These are phyloP conservation scores for Emydocephalus ijimae DNA, from an alignment of 2,113 vertebrate species.

Conservation along the genomic window DNA sequence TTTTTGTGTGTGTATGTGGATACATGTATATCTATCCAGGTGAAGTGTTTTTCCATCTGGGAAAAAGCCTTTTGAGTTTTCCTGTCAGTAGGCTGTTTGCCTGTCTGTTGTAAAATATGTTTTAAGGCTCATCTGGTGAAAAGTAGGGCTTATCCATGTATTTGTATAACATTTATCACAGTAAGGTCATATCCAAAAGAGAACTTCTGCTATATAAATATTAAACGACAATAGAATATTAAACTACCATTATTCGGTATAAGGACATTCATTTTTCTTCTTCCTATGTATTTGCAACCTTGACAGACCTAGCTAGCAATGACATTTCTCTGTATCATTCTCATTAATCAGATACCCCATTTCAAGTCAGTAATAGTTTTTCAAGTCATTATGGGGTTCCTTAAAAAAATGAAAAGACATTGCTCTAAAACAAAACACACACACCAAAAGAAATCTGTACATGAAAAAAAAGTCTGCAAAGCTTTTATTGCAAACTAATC, in stretches of 20 bases:
- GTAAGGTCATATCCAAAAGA: constrained; percentile 34
- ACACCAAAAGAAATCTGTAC: constrained; percentile 23
- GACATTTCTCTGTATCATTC: constrained; percentile 51
- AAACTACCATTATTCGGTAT: constrained; percentile 28
- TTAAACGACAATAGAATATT: constrained; percentile 44
- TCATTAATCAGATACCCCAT: constrained; percentile 49
- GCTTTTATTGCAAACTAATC: constrained; percentile 50
- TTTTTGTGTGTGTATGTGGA: background rate
- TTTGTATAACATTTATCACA: constrained; percentile 43
- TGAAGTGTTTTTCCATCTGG: background rate
- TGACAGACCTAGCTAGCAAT: constrained; percentile 22
- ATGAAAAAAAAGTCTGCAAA: constrained; percentile 23
- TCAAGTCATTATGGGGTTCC: constrained; percentile 56
- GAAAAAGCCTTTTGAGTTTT: constrained; percentile 16
- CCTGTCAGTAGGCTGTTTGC: constrained; percentile 11
- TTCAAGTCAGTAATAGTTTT: constrained; percentile 62
- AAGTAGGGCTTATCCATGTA: constrained; percentile 23
- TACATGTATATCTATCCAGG: background rate
- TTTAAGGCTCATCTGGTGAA: constrained; percentile 36
- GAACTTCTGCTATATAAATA: constrained; percentile 46
- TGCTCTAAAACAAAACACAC: background rate
- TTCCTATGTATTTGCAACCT: constrained; percentile 33
- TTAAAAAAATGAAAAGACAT: constrained; percentile 59
- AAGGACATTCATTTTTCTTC: constrained; percentile 44
- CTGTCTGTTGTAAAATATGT: constrained; percentile 21